Evolutionary conservation across 2,797 vertebrate genomes (phyloP).

Genomic region (Loris lydekkerianus): DNA sequence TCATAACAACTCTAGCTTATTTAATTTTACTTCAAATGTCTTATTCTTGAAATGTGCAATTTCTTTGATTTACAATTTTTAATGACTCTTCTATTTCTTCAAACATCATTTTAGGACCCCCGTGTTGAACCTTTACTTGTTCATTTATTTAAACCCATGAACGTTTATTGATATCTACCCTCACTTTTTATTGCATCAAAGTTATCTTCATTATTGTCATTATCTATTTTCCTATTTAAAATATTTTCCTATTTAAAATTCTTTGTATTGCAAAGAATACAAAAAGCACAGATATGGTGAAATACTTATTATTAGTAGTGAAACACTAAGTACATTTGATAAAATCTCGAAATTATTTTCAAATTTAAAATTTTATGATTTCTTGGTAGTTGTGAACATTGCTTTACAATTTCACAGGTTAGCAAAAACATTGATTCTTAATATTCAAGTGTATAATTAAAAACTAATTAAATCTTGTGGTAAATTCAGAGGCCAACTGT

Average conservation of each 20-base stretch:
- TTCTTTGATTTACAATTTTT: background rate
- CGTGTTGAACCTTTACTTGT: background rate
- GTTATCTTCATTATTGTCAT: background rate
- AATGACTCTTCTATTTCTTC: background rate
- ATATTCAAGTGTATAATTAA: background rate
- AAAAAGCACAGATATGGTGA: background rate
- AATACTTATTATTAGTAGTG: background rate
- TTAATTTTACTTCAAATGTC: background rate
- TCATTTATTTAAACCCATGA: background rate
- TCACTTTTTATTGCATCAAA: background rate
- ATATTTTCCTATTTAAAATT: background rate
- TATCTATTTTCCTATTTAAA: background rate
- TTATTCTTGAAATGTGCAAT: background rate
- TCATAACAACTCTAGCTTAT: background rate
- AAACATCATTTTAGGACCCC: background rate
- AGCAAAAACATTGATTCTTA: background rate
- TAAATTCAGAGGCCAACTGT: background rate
- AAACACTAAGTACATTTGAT: background rate
- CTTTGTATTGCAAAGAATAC: background rate
- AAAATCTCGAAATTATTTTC: conserved; percentile 17
- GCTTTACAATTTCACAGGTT: conserved; percentile 12
- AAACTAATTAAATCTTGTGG: background rate
- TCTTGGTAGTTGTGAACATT: background rate
- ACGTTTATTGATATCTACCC: background rate
- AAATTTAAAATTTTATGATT: background rate